phyloP scores from a whole-genome alignment of 2,888 invertebrate genomes.

The Platycheirus albimanus region DNA sequence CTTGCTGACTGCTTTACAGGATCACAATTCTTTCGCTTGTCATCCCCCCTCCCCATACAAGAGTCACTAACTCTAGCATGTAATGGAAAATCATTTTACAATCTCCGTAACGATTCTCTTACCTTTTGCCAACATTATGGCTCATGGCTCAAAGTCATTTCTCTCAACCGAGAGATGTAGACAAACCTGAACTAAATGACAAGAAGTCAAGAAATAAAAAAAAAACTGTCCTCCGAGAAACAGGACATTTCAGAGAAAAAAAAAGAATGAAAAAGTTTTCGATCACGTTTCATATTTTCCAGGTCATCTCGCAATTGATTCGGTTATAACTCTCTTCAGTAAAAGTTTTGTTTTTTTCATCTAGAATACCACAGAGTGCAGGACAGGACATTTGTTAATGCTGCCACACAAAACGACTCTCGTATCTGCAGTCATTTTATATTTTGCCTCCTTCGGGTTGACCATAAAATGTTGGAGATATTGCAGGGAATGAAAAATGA shows the following conservation, averaged over 20 bases:
- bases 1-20: slow-evolving; percentile 13
- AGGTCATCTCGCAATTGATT: slow-evolving; percentile 76
- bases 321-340: slow-evolving; percentile 49
- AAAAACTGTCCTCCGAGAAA: neutral
- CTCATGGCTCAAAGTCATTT: neutral
- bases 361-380: slow-evolving; percentile 18
- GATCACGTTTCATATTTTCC: slow-evolving; percentile 78
- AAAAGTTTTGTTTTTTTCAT: neutral
- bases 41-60: neutral
- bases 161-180: neutral
- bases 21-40: slow-evolving; percentile 27
- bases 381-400: slow-evolving; percentile 54
- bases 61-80: slow-evolving; percentile 14
- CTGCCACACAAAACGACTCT: slow-evolving; percentile 44
- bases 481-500: slow-evolving; percentile 68
- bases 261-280: slow-evolving; percentile 62
- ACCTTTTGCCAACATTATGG: slow-evolving; percentile 21
- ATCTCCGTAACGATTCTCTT: slow-evolving; percentile 40
- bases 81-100: slow-evolving; percentile 58
- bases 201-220: slow-evolving; percentile 27
- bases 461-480: slow-evolving; percentile 60
- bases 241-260: neutral
- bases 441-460: slow-evolving; percentile 42
- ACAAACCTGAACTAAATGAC: slow-evolving; percentile 30
- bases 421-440: slow-evolving; percentile 60